Percentiles rank a stretch among this genome's conserved stretches.
Evolutionary conservation across 2,888 invertebrate species (phyloP).

Genomic region (Orthosia gracilis): DNA sequence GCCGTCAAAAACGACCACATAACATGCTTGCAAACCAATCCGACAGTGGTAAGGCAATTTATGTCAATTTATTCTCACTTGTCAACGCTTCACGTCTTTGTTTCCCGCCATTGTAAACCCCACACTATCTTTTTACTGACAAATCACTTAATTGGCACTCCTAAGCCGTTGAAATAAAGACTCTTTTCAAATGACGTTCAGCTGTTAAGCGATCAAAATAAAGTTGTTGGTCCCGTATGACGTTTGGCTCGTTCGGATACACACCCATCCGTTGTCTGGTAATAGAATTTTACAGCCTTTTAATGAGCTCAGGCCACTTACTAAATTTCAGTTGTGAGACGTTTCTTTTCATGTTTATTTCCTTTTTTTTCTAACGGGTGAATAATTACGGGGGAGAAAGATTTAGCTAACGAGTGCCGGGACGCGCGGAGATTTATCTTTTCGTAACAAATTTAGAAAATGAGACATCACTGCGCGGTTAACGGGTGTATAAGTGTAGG

Average conservation of each 20-base stretch:
- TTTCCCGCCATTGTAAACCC: conserved; percentile 79
- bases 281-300: conserved; percentile 89
- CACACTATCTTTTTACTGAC: conserved; percentile 63
- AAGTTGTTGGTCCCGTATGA: conserved; percentile 56
- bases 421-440: conserved; percentile 89
- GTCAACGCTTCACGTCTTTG: conserved; percentile 82
- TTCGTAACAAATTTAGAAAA: conserved; percentile 90
- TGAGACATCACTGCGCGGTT: conserved; percentile 87
- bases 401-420: conserved; percentile 88
- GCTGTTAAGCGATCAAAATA: conserved; percentile 57
- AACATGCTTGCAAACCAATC: conserved; percentile 75
- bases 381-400: conserved; percentile 88
- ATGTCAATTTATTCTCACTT: conserved; percentile 88
- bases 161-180: conserved; percentile 64
- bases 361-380: conserved; percentile 78
- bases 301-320: conserved; percentile 88
- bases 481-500: conserved; percentile 66
- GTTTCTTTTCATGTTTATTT: conserved; percentile 86
- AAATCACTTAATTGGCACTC: conserved; percentile 67
- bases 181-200: conserved; percentile 66
- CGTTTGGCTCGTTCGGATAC: conserved; percentile 72
- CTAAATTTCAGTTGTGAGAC: conserved; percentile 84
- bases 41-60: conserved; percentile 84
- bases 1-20: conserved; percentile 70
- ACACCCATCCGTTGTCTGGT: conserved; percentile 81